Percentiles rank a stretch among this genome's conserved stretches.
These are phyloP conservation scores for Ectemnius continuus DNA, from an alignment of 2,888 invertebrate species.

Conservation along the genomic window DNA sequence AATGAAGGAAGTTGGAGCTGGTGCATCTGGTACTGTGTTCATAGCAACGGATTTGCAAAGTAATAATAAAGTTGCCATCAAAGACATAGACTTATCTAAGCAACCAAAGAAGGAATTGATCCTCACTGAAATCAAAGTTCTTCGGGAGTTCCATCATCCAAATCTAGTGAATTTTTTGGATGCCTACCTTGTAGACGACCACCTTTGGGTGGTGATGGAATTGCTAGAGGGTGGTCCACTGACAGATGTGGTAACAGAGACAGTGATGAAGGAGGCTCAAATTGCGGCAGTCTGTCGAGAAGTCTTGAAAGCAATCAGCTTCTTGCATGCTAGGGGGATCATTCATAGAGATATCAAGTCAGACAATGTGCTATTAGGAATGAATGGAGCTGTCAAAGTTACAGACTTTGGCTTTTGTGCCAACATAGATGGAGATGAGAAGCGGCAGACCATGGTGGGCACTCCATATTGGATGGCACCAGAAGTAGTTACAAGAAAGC, in stretches of 20 bases:
- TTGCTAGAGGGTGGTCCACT: conserved; percentile 95
- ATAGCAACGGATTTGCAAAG: conserved; percentile 89
- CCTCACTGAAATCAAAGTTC: conserved; percentile 94
- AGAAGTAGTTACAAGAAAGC: conserved; percentile 94
- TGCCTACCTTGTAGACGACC: conserved; percentile 93
- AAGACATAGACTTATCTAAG: conserved; percentile 96
- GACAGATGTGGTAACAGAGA: conserved; percentile 98
- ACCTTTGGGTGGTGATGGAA: conserved; percentile 98
- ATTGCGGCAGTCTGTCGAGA: conserved; percentile 97
- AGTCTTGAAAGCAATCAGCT: conserved; percentile 91
- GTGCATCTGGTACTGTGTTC: conserved; percentile 95
- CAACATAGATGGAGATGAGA: conserved; percentile 96
- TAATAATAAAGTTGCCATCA: conserved; percentile 92
- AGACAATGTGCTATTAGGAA: conserved; percentile 96
- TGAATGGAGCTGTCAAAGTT: conserved; percentile 94
- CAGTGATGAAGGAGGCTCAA: conserved; percentile 97
- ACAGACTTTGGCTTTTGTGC: conserved; percentile 99
- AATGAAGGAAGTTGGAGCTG: conserved; percentile 92
- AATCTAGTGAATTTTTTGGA: conserved; percentile 97
- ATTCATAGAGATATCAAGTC: conserved; percentile 98
- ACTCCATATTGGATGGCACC: conserved; percentile 99
- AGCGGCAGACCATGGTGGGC: conserved; percentile 98
- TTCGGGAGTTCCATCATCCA: conserved; percentile 94
- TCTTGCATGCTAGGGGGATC: conserved; percentile 92
- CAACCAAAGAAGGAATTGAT: conserved; percentile 98